Conservation (phyloP, 2,113 vertebrate genomes). For the Periophthalmodon schlosseri region DNA sequence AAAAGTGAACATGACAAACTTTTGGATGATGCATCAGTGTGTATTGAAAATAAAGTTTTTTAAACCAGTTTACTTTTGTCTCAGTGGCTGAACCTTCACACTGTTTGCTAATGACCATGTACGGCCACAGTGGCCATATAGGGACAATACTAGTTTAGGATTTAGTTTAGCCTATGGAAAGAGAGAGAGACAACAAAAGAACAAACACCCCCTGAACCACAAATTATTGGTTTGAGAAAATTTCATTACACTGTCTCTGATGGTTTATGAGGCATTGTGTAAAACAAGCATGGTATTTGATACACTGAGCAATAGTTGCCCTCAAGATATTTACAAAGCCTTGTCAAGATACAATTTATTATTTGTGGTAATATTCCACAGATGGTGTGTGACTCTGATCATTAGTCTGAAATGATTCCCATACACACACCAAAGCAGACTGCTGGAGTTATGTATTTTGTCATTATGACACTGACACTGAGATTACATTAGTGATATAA, state of each 20-base stretch:
- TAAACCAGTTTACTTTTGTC: conserved; percentile 12
- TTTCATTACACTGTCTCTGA: not conserved
- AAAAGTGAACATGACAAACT: not conserved
- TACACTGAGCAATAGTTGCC: conserved; percentile 29
- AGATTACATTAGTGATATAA: too few relatives aligned
- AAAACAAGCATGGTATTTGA: conserved; percentile 18
- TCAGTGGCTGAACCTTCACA: not conserved
- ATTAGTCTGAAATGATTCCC: not conserved
- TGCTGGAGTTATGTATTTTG: not conserved
- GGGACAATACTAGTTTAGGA: not conserved
- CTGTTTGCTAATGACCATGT: not conserved
- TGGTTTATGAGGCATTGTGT: conserved; percentile 36
- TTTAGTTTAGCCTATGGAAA: not conserved
- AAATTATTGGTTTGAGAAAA: not conserved
- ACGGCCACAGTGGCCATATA: not conserved
- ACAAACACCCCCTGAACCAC: conserved; percentile 14
- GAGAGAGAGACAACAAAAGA: not conserved
- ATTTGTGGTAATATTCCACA: conserved; percentile 20
- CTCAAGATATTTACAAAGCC: not conserved
- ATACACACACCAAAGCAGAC: not conserved
- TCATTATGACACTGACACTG: not conserved
- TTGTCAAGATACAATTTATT: conserved; percentile 27
- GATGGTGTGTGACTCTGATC: conserved; percentile 1
- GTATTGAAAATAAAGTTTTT: conserved; percentile 70
- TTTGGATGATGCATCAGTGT: conserved; percentile 44